phyloP scores from a whole-genome alignment of 2,113 vertebrate species.

The Alethe diademata region DNA sequence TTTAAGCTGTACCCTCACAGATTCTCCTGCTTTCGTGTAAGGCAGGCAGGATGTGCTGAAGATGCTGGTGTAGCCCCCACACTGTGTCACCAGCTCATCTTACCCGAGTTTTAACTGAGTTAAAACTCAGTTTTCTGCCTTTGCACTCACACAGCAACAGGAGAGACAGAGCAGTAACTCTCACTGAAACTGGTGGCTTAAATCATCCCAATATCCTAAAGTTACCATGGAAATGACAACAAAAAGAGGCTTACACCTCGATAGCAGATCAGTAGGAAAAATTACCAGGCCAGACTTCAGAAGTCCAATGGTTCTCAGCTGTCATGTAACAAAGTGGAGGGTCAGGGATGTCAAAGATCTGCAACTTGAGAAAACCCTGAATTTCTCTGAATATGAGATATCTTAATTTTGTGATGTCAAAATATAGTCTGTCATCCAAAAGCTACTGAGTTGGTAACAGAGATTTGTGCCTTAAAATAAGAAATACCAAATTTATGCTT shows the following conservation, averaged over 20 bases:
- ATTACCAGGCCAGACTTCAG: neutral
- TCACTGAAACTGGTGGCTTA: neutral
- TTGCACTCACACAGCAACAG: neutral
- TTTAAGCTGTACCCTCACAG: neutral
- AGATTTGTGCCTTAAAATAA: neutral
- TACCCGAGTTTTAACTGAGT: neutral
- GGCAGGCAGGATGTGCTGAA: neutral
- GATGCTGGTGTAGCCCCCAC: accelerated
- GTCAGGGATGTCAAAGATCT: neutral
- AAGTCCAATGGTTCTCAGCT: neutral
- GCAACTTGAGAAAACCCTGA: neutral
- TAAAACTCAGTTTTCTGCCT: neutral
- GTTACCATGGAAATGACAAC: neutral
- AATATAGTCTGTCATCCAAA: neutral
- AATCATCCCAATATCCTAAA: neutral
- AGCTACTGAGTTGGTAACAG: neutral
- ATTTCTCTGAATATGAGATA: neutral
- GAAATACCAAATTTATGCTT: accelerated
- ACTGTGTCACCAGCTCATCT: neutral
- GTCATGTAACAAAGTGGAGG: neutral
- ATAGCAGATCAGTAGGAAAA: neutral
- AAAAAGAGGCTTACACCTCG: neutral
- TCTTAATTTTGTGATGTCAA: neutral
- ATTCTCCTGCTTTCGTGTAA: accelerated
- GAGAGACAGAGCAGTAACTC: neutral